Conservation (phyloP, 1,140 invertebrate species). For the Condylostylus longicornis region DNA sequence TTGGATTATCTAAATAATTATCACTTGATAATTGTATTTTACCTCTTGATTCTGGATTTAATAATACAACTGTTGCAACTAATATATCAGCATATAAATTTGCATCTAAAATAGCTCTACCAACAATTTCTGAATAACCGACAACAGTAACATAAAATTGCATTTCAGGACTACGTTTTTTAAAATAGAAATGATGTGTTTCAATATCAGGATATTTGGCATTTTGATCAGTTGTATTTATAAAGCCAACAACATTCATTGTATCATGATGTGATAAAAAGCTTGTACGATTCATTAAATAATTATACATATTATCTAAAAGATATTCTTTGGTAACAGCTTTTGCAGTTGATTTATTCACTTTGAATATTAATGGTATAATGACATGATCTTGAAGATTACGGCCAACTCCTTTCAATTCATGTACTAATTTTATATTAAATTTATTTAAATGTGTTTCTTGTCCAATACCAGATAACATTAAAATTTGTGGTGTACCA, state of each 20-base stretch:
- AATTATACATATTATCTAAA: constrained; percentile 26
- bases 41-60: constrained; percentile 38
- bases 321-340: constrained; percentile 26
- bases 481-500: constrained; percentile 40
- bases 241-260: constrained; percentile 30
- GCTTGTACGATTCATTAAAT: constrained; percentile 25
- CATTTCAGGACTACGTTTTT: constrained; percentile 26
- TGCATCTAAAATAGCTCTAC: constrained; percentile 26
- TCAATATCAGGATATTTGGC: constrained; percentile 32
- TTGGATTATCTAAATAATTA: constrained; percentile 38
- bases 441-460: constrained; percentile 32
- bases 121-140: constrained; percentile 33
- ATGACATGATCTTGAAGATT: constrained; percentile 51
- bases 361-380: constrained; percentile 30
- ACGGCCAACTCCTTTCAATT: constrained; percentile 51
- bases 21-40: constrained; percentile 27
- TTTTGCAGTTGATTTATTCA: constrained; percentile 25
- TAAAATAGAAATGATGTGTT: constrained; percentile 27
- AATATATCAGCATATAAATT: constrained; percentile 34
- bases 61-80: constrained; percentile 33
- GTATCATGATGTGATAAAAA: constrained; percentile 26
- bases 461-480: constrained; percentile 40
- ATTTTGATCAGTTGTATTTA: constrained; percentile 25
- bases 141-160: constrained; percentile 22
- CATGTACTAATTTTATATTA: constrained; percentile 34